A percentile compares a stretch with the other conserved stretches of the same genome.
These are phyloP conservation scores for Anguilla anguilla DNA, from an alignment of 2,797 vertebrate genomes.

Conservation along the genomic window DNA sequence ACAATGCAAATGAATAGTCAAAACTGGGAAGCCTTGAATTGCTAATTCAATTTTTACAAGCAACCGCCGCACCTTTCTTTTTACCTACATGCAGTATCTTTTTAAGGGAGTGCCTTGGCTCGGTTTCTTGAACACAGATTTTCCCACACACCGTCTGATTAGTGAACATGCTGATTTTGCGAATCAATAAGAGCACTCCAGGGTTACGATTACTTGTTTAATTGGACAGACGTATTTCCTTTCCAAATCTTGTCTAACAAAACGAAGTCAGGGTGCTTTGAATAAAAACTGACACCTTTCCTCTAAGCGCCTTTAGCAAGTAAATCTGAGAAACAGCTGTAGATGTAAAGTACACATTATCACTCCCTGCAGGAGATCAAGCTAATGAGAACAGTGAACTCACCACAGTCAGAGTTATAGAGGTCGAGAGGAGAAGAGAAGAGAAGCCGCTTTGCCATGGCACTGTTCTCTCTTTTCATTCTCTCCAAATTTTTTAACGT, in stretches of 20 bases:
- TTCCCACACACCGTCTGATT: neutral
- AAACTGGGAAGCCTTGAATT: neutral
- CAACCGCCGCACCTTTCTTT: neutral
- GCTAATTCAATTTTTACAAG: slow-evolving; percentile 15
- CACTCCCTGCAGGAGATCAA: neutral
- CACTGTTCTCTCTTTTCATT: neutral
- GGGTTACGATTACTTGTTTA: neutral
- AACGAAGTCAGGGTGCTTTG: neutral
- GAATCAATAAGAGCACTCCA: neutral
- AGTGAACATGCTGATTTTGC: neutral
- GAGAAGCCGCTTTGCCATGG: neutral
- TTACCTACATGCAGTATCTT: neutral
- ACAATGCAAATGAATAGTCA: neutral
- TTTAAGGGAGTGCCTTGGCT: neutral
- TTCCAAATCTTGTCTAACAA: neutral
- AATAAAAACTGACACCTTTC: neutral
- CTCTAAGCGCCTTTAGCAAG: neutral
- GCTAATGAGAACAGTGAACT: neutral
- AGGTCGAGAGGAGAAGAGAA: neutral
- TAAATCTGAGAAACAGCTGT: neutral
- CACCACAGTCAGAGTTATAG: neutral
- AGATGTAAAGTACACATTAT: neutral
- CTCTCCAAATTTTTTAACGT: neutral
- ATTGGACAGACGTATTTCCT: neutral
- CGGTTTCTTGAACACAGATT: neutral